phyloP scores from a whole-genome alignment of 30 jellyfish, hydroid and myxozoan genomes.

The Aurelia coerulea region DNA sequence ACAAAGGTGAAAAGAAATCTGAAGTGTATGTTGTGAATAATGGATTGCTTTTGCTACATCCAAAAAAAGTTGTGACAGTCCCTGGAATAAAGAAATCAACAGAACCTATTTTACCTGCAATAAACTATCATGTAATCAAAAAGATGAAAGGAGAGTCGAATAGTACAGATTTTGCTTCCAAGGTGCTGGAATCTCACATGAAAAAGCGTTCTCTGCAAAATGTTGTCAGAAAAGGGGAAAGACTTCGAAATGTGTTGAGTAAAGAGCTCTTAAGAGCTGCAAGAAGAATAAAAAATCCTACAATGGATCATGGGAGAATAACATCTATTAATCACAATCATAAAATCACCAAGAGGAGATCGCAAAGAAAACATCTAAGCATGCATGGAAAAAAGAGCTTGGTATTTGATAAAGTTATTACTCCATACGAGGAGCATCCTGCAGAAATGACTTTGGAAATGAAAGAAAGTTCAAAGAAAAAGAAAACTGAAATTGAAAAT shows the following conservation, averaged over 20 bases:
- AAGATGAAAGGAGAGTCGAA: conserved; percentile 25
- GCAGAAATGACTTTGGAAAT: not conserved
- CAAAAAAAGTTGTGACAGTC: conserved; percentile 37
- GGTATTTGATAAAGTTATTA: not conserved
- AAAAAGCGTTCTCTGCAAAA: conserved; percentile 38
- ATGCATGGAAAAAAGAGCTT: not conserved
- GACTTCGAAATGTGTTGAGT: not conserved
- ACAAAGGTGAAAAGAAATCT: conserved; percentile 49
- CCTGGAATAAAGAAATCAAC: conserved; percentile 62
- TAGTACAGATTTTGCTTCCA: conserved; percentile 1
- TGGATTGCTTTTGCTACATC: conserved; percentile 66
- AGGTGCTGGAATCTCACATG: conserved; percentile 28
- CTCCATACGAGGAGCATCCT: not conserved
- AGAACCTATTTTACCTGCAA: conserved; percentile 45
- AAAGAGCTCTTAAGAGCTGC: not conserved
- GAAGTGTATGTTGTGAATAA: conserved; percentile 68
- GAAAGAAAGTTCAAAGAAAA: not conserved
- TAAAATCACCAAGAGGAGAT: not conserved
- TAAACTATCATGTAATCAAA: conserved; percentile 64
- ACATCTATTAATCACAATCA: not conserved
- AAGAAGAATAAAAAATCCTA: not conserved
- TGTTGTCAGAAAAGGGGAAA: not conserved
- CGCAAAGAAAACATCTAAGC: not conserved
- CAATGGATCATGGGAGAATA: conserved; percentile 4
- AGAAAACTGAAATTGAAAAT: conserved; percentile 20